phyloP scores from a whole-genome alignment of 1,140 invertebrate species.

The Drosophila varians region DNA sequence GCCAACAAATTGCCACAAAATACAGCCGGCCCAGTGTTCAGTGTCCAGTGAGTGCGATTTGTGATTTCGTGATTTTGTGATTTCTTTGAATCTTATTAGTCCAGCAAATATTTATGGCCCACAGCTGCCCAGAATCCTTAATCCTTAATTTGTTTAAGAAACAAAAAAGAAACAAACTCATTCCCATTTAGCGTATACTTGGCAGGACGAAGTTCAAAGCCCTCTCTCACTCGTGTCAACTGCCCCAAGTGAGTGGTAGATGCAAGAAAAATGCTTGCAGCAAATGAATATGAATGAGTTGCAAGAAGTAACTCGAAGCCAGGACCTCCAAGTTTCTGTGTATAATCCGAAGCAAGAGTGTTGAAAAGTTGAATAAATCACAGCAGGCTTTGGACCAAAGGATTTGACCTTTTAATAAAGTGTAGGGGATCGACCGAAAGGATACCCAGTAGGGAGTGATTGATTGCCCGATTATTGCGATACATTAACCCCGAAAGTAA shows the following conservation, averaged over 20 bases:
- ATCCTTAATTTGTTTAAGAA: too few species aligned
- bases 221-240: slow-evolving; percentile 9
- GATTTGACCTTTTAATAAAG: slow-evolving; percentile 2
- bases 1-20: slow-evolving; percentile 57
- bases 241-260: slow-evolving; percentile 19
- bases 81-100: slow-evolving; percentile 41
- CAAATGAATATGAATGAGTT: slow-evolving; percentile 56
- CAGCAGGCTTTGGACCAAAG: slow-evolving; percentile 12
- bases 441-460: slow-evolving; percentile 20
- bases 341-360: slow-evolving; percentile 50
- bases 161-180: too few species aligned
- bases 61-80: slow-evolving; percentile 1
- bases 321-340: background rate
- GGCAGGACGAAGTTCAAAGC: slow-evolving; percentile 19
- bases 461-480: slow-evolving; percentile 35
- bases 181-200: too few species aligned
- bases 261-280: slow-evolving; percentile 33
- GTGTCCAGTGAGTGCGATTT: background rate
- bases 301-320: slow-evolving; percentile 10
- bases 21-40: too few species aligned
- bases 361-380: slow-evolving; percentile 71
- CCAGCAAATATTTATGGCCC: slow-evolving; percentile 62
- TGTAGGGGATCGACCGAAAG: slow-evolving; percentile 1
- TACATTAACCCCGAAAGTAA: slow-evolving; percentile 10
- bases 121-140: background rate